Base-by-base conservation (phyloP, 2,113 vertebrate species). In the Podilymbus podiceps region DNA sequence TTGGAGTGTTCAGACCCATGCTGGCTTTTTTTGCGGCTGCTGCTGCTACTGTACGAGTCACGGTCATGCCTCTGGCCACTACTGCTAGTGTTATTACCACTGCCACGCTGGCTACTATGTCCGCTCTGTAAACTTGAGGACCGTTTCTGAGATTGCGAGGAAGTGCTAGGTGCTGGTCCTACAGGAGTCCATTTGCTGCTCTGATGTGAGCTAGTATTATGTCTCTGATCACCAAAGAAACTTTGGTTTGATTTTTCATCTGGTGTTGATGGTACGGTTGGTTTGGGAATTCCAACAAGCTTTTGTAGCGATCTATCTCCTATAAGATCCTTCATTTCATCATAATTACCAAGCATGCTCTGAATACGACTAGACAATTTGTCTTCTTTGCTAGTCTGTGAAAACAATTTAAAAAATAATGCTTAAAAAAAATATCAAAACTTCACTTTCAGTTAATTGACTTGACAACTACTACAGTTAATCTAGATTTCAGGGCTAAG, bases 271-370 rank as follows among this genome's bases (percentile, higher is more conserved):
- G 99, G 98, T n/a, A 98, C 98, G 1, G 99, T 98, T 68, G 99
- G 98, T 98, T 99, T 99, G 92, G 98, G 98, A 73, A 98, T 97
- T 69, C 97, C 98, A 77, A 98, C 97, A 88, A 99, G 98, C 97
- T 99, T 99, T 78, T 99, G 98, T 75, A 99, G 98, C 55, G 99
- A 98, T 95, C 99, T 98, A 59, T 99, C 99, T 96, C 99, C 99
- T 95, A 99, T 99, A 21, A 99, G 98, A 96, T 99, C 99, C 97
- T 99, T 99, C 99, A 99, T 99, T 96, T 99, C 99, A 97, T 99
- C 99, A 98, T 99, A 99, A 96, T 99, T 99, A 85, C 99, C 99
- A 78, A 99, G 99, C 99, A 99, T 99, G 98, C 99, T 99, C 98
- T 99, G 99, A 97, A 99, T 99, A 94, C 99, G 99, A 97, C 99